Percentiles rank a stretch among this genome's conserved stretches.
phyloP scores from a whole-genome alignment of 2,113 vertebrate species.

The Physeter macrocephalus region DNA sequence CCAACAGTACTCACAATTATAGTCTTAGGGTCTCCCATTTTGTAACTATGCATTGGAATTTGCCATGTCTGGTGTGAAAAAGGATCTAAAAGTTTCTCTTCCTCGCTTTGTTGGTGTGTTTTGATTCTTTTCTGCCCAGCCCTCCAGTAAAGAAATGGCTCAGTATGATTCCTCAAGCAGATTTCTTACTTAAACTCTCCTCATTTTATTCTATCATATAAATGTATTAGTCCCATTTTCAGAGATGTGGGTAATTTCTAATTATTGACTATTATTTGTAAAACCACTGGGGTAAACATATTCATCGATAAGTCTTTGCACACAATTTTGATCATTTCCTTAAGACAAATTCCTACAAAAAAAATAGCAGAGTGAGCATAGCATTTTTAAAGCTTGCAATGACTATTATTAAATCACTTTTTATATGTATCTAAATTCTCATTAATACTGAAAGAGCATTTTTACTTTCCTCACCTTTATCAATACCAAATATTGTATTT shows the following conservation, averaged over 20 bases:
- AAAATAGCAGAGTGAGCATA: not conserved
- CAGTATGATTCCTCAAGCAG: not conserved
- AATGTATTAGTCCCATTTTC: not conserved
- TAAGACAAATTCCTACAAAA: not conserved
- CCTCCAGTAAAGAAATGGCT: not conserved
- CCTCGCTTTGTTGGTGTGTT: not conserved
- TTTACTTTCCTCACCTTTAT: not conserved
- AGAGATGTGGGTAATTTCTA: not conserved
- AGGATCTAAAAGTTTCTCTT: not conserved
- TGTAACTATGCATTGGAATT: not conserved
- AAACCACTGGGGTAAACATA: not conserved
- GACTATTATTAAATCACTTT: not conserved
- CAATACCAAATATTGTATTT: not conserved
- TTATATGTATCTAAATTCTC: not conserved
- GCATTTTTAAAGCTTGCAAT: not conserved
- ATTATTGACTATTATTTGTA: not conserved
- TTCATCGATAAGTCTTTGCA: not conserved
- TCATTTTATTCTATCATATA: not conserved
- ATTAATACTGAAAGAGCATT: not conserved
- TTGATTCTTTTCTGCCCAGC: not conserved
- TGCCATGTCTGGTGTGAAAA: not conserved
- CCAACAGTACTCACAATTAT: not conserved
- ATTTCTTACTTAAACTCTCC: not conserved
- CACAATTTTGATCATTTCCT: not conserved
- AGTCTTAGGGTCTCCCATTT: not conserved